Evolutionary conservation across 1,140 invertebrate species (phyloP).

Genomic region (Scaptomyza hsui): DNA sequence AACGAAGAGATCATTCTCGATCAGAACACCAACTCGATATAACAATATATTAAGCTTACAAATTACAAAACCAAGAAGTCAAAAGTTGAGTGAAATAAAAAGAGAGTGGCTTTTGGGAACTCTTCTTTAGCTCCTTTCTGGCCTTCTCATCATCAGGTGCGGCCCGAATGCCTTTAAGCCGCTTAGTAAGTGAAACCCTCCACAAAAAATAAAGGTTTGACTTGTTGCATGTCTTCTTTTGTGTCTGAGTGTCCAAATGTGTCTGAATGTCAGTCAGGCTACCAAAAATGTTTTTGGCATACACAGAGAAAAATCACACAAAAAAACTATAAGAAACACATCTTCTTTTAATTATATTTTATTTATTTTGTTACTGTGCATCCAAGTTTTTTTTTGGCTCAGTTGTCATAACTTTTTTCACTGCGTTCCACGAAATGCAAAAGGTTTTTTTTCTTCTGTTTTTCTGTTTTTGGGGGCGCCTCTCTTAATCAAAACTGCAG

Average conservation of each 20-base stretch:
- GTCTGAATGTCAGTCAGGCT: slow-evolving; percentile 5
- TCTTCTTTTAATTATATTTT: too few relatives aligned
- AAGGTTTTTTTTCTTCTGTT: slow-evolving; percentile 52
- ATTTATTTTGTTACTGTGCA: too few relatives aligned
- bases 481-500: slow-evolving; percentile 75
- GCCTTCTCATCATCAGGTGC: slow-evolving; percentile 57
- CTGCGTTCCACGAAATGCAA: slow-evolving; percentile 69
- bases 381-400: slow-evolving; percentile 12
- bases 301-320: background rate
- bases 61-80: slow-evolving; percentile 15
- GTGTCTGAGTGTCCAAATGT: slow-evolving; percentile 16
- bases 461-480: slow-evolving; percentile 46
- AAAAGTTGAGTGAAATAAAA: background rate
- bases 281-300: background rate
- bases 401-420: slow-evolving; percentile 70
- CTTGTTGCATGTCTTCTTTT: slow-evolving; percentile 3
- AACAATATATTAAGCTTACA: too few relatives aligned
- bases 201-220: slow-evolving; percentile 48
- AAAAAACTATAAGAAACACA: too few relatives aligned
- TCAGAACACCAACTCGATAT: too few relatives aligned
- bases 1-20: too few relatives aligned
- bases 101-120: slow-evolving; percentile 18
- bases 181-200: slow-evolving; percentile 78
- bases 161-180: slow-evolving; percentile 57
- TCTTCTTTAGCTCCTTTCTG: background rate